These are phyloP conservation scores for Arctocebus calabarensis DNA, from an alignment of 2,797 vertebrate genomes.

Conservation along the genomic window DNA sequence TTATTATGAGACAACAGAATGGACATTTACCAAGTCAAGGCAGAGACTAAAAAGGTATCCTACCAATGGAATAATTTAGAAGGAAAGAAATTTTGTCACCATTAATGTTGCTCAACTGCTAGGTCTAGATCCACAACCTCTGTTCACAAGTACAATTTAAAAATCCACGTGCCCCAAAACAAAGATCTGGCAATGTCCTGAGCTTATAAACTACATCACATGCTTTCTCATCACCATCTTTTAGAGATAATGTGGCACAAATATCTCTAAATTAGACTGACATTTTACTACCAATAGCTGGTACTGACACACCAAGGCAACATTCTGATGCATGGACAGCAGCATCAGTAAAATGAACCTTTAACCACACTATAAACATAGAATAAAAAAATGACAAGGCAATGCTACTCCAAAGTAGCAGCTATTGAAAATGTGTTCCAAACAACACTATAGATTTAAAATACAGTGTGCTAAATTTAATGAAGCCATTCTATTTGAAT, in stretches of 20 bases:
- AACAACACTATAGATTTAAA: slow-evolving; percentile 76
- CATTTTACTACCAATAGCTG: slow-evolving; percentile 63
- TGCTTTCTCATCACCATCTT: slow-evolving; percentile 72
- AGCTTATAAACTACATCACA: slow-evolving; percentile 69
- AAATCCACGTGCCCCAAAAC: slow-evolving; percentile 67
- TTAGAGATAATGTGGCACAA: slow-evolving; percentile 75
- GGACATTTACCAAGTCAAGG: slow-evolving; percentile 81
- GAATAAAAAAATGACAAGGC: slow-evolving; percentile 74
- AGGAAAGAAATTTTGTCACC: slow-evolving; percentile 69
- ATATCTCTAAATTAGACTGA: slow-evolving; percentile 60
- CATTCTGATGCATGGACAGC: slow-evolving; percentile 57
- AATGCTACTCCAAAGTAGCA: slow-evolving; percentile 59
- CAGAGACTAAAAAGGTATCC: slow-evolving; percentile 70
- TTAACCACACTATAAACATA: slow-evolving; percentile 72
- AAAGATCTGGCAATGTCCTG: slow-evolving; percentile 63
- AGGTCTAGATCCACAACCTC: slow-evolving; percentile 58
- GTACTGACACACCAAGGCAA: slow-evolving; percentile 58
- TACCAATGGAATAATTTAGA: slow-evolving; percentile 69
- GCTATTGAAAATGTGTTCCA: slow-evolving; percentile 64
- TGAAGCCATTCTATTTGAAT: slow-evolving; percentile 41
- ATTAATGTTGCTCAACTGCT: slow-evolving; percentile 58
- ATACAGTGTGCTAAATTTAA: slow-evolving; percentile 72
- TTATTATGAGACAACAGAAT: slow-evolving; percentile 81
- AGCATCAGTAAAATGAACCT: slow-evolving; percentile 66
- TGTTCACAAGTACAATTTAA: slow-evolving; percentile 68